Base-by-base conservation (phyloP, 2,797 vertebrate species). In the Diglossa cyanea region DNA sequence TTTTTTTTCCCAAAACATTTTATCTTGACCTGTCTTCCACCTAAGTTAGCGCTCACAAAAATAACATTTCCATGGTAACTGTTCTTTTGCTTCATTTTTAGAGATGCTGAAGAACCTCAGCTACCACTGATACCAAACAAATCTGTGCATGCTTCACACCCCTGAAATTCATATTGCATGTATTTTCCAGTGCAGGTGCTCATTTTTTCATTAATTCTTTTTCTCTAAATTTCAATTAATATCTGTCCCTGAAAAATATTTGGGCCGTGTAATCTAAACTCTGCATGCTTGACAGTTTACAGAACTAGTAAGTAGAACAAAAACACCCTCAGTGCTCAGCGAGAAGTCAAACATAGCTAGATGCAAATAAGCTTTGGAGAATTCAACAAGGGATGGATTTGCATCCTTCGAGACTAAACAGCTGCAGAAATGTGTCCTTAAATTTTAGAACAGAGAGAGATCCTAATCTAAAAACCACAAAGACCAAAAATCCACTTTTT, bases 1-100 rank as follows among this genome's bases (percentile, higher is more conserved):
- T n/a, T 19, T 31, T 80, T 77, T 86, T 86, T 18, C 2, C 16
- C 33, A 30, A 84, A 87, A 30, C 6, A 53, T 94, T 93, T 96
- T 85, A 35, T 89, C 86, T 81, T 93, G 95, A 96, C 95, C 91
- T 76, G 86, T 91, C 94, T 96, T 95, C 44, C 74, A 96, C 96
- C 67, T 87, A 90, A 92, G 91, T 70, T 93, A 58, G 39, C 77
- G 85, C 83, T 94, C 78, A 76, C 16, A 93, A 86, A 93, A 94
- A 89, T 82, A 95, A 91, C 81, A 94, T 96, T 95, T 95, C 95
- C 93, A 96, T 96, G 94, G 96, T 92, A 95, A 96, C 93, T 87
- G 86, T 79, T 87, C 91, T 82, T 93, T 82, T 87, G 55, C 60
- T 96, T 93, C 91, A 55, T 91, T 94, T 96, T 93, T 76, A 93